phyloP scores from a whole-genome alignment of 2,888 invertebrate species.

The Amphipyra tragopoginis region DNA sequence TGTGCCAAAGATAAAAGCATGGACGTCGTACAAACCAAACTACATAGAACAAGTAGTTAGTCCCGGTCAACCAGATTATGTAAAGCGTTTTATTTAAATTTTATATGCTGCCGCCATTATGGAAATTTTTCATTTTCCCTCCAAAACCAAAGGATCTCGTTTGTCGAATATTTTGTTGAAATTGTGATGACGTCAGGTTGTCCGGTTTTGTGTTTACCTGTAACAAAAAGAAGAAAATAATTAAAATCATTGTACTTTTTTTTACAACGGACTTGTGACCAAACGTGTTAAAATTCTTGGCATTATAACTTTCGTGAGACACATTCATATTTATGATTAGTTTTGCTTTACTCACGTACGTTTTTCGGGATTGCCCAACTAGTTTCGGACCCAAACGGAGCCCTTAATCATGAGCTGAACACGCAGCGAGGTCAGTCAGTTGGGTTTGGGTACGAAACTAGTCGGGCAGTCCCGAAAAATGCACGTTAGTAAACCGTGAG shows the following conservation, averaged over 20 bases:
- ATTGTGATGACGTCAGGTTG: constrained; percentile 19
- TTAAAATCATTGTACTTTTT: constrained; percentile 23
- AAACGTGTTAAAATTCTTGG: not conserved
- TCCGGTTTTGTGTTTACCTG: constrained; percentile 32
- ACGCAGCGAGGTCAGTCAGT: no score
- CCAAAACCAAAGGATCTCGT: constrained; percentile 42
- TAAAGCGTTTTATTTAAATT: constrained; percentile 67
- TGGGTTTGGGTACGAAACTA: no score
- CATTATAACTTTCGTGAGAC: no score
- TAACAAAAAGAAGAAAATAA: constrained; percentile 43
- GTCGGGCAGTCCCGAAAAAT: no score
- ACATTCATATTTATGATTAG: no score
- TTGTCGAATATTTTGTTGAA: constrained; percentile 25
- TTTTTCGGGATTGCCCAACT: no score
- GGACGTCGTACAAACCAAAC: constrained; percentile 6
- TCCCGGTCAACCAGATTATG: constrained; percentile 59
- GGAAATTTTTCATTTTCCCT: constrained; percentile 56
- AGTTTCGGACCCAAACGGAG: no score
- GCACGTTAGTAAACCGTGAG: no score
- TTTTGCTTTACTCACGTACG: no score
- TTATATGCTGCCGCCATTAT: constrained; percentile 60
- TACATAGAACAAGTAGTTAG: constrained; percentile 28
- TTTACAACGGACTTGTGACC: not conserved
- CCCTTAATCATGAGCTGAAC: no score
- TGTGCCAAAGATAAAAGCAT: not conserved